Percentiles rank a stretch among this genome's conserved stretches.
Conservation (phyloP, 2,888 invertebrate genomes). For the Orthosia gracilis region DNA sequence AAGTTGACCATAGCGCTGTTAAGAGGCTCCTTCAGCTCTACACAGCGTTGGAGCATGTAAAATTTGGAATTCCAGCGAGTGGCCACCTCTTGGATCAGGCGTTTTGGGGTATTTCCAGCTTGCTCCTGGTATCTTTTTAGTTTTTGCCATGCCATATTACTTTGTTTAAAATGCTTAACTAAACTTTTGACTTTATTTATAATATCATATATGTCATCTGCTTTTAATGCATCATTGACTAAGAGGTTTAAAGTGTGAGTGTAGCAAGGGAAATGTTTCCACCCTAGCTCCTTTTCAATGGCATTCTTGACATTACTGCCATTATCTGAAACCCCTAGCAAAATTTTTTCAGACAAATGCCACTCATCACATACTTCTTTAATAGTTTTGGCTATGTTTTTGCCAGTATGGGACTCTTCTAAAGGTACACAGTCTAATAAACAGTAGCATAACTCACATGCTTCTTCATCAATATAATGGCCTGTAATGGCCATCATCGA, state of each 20-base stretch:
- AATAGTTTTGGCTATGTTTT: neutral
- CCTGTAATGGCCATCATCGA: neutral
- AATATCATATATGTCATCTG: neutral
- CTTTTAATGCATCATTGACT: neutral
- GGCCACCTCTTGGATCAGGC: no score
- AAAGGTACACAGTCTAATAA: neutral
- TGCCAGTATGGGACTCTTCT: neutral
- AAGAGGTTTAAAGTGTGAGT: neutral
- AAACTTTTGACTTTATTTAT: neutral
- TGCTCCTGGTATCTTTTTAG: no score
- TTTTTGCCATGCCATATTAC: no score
- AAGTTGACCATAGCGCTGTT: no score
- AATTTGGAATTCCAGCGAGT: no score
- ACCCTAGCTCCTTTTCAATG: neutral
- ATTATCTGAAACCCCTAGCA: neutral
- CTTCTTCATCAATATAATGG: neutral
- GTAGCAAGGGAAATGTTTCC: neutral
- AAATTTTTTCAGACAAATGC: neutral
- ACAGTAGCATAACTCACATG: neutral
- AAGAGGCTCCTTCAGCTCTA: no score
- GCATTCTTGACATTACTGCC: neutral
- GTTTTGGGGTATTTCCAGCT: no score
- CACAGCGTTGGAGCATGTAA: no score
- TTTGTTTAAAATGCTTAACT: no score
- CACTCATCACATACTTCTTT: neutral